phyloP scores from a whole-genome alignment of 2,797 vertebrate genomes.

The Tinamus major region DNA sequence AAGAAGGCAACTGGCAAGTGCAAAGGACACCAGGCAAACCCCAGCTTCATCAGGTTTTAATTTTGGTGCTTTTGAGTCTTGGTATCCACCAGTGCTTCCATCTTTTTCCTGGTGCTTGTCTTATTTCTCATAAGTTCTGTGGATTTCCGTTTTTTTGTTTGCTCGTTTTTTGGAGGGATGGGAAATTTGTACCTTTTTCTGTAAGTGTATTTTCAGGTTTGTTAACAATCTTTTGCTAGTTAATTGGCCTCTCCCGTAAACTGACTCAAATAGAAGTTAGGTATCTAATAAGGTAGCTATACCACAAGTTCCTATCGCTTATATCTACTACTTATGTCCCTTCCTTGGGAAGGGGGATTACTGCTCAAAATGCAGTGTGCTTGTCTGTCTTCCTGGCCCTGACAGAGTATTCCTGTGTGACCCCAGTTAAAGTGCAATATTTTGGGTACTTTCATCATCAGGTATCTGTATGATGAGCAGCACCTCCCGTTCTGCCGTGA shows the following conservation, averaged over 20 bases:
- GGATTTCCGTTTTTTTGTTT: no score
- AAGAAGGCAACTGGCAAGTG: neutral
- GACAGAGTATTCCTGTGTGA: neutral
- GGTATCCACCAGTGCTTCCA: neutral
- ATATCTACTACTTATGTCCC: neutral
- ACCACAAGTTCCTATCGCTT: no score
- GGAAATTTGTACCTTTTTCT: neutral
- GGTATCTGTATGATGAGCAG: neutral
- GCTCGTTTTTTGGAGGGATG: no score
- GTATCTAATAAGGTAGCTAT: no score
- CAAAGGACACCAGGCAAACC: neutral
- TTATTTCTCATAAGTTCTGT: no score
- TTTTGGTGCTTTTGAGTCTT: neutral
- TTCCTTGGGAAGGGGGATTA: neutral
- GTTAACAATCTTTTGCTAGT: neutral
- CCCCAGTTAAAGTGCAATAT: neutral
- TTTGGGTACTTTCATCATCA: neutral
- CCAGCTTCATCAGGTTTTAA: neutral
- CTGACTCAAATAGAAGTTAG: no score
- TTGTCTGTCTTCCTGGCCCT: neutral
- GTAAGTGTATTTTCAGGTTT: neutral
- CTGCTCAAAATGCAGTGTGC: neutral
- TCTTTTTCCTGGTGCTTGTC: neutral
- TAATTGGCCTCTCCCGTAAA: neutral
- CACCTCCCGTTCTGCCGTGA: neutral